These are phyloP conservation scores for Drosophila atripex DNA, from an alignment of 2,888 invertebrate genomes.

Conservation along the genomic window DNA sequence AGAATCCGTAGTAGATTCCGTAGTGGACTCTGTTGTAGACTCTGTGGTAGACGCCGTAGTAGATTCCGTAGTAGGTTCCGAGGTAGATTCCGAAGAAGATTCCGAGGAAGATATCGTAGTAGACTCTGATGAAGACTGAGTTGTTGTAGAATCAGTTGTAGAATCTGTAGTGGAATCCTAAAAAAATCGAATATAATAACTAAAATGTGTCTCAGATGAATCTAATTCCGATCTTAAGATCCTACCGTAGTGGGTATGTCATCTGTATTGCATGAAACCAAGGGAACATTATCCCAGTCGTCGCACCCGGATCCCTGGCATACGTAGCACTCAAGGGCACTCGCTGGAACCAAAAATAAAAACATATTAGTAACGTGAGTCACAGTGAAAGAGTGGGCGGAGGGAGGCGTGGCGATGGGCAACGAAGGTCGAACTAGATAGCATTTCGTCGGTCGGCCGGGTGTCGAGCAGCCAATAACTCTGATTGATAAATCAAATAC, in stretches of 20 bases:
- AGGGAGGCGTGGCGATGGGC: background rate
- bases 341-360: constrained; percentile 30
- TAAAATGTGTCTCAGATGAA: background rate
- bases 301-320: constrained; percentile 71
- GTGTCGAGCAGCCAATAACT: constrained; percentile 24
- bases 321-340: constrained; percentile 67
- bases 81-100: background rate
- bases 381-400: background rate
- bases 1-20: background rate
- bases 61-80: constrained; percentile 8
- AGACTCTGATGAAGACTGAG: background rate
- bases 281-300: background rate
- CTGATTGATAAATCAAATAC: constrained; percentile 50
- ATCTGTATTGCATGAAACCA: constrained; percentile 35
- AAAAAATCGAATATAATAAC: background rate
- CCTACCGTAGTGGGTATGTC: background rate
- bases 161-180: background rate
- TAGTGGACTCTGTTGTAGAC: background rate
- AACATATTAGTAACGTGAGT: constrained; percentile 1
- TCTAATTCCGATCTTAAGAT: background rate
- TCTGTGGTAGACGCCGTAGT: constrained; percentile 8
- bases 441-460: constrained; percentile 5
- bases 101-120: no score
- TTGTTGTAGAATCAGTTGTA: constrained; percentile 11
- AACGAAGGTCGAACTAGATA: constrained; percentile 25